phyloP scores from a whole-genome alignment of 2,888 invertebrate species.

The Cepaea hortensis region DNA sequence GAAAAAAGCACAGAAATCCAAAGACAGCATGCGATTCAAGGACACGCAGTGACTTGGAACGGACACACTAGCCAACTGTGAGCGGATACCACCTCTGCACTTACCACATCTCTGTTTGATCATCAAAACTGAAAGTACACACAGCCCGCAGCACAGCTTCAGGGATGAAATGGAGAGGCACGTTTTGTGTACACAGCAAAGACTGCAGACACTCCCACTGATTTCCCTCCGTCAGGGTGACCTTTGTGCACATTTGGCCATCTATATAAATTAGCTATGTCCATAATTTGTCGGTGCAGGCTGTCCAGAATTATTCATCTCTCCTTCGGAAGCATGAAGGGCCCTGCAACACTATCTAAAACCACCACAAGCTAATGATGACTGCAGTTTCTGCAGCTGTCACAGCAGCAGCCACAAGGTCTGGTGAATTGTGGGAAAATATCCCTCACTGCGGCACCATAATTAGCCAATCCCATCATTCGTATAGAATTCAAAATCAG shows the following conservation, averaged over 20 bases:
- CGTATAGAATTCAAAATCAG: constrained; percentile 30
- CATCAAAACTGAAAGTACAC: constrained; percentile 18
- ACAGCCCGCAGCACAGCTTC: constrained; percentile 17
- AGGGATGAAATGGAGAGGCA: constrained; percentile 22
- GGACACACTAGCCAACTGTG: not conserved
- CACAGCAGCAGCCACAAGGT: not conserved
- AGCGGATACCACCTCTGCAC: constrained; percentile 1
- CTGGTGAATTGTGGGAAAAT: constrained; percentile 21
- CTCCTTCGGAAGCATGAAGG: not conserved
- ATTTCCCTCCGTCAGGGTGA: constrained; percentile 18
- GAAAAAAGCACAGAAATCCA: no score
- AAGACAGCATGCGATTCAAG: no score
- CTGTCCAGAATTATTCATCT: constrained; percentile 3
- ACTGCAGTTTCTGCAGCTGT: not conserved
- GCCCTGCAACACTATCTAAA: not conserved
- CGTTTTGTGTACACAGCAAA: constrained; percentile 40
- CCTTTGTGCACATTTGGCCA: constrained; percentile 13
- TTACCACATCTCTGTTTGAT: constrained; percentile 34
- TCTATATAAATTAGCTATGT: constrained; percentile 6
- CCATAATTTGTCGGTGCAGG: not conserved
- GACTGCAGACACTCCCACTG: not conserved
- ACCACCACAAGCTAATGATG: not conserved
- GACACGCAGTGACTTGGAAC: no score
- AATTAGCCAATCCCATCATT: constrained; percentile 22
- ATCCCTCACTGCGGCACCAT: constrained; percentile 17